Base-by-base conservation (phyloP, 1,140 invertebrate species). In the Trachelipus rathkii region DNA sequence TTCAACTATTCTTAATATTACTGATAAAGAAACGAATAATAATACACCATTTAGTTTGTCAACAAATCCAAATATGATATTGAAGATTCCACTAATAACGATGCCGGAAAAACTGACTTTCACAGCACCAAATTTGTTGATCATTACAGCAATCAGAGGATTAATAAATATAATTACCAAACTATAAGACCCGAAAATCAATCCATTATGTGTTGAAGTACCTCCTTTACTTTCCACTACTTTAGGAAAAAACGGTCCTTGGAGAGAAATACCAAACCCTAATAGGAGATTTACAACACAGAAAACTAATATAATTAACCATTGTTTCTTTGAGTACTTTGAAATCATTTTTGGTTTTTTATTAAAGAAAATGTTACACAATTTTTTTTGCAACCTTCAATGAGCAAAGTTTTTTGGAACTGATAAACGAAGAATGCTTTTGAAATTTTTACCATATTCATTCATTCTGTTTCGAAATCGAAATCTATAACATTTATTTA, bases 201-300 rank as follows among this genome's bases (percentile, higher is more conserved):
- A 75, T 11, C 73, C 73, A 33, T 75, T 60, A 33, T 75, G 11
- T 44, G 73, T 67, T 8, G 73, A 9, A 21, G 73, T 33, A 23
- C 46, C 73, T 23, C 73, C 73, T 75, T 67, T 75, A 3, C 44
- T 23, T 45, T 75, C 73, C 23, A 60, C 73, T 68, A 33, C 73
- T 45, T 44, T 23, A 7, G 73, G 73, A 53, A 60, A 75, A 67
- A 75, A 75, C 23, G 73, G 73, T 19, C 46, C 73, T 45, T 75
- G 73, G 15, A 75, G 50, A 0, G 73, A 75, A 0, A 67, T 43
- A 13, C 53, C 53, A 6, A 75, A 13, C 0, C 24, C 73, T 11
- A 24, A 45, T 44, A 46, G 67, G 6, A 75, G 43, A 67, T 75
- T 53, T 4, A 60, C 73, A 7, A 75, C 60, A 4, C 10, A 24